These are phyloP conservation scores for Chrysogorgia sp. DNA, from an alignment of 92 coral and sea anemone genomes.

Conservation along the genomic window DNA sequence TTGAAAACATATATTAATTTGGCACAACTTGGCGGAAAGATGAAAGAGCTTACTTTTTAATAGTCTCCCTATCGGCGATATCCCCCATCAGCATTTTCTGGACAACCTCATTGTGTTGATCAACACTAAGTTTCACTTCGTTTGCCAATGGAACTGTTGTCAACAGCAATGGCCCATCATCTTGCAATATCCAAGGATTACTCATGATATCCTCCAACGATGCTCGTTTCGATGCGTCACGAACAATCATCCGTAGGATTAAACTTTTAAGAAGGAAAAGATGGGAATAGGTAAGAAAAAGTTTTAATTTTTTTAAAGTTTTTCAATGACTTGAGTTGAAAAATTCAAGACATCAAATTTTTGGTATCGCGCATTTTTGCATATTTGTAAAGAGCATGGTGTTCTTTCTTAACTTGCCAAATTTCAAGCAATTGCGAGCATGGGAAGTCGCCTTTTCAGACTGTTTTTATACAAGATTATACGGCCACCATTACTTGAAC, in stretches of 20 bases:
- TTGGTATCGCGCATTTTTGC: no score
- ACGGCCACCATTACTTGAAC: no score
- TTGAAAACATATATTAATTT: not conserved
- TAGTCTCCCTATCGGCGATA: slow-evolving; percentile 78
- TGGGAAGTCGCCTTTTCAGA: no score
- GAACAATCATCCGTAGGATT: slow-evolving; percentile 82
- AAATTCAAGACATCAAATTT: no score
- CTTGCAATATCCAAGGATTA: slow-evolving; percentile 86
- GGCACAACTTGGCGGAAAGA: not conserved
- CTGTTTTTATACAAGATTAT: no score
- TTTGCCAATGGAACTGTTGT: slow-evolving; percentile 87
- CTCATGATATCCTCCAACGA: slow-evolving; percentile 77
- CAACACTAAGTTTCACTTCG: slow-evolving; percentile 79
- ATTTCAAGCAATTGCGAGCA: no score
- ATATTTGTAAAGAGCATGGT: no score
- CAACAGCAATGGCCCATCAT: slow-evolving; percentile 74
- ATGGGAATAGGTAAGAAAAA: no score
- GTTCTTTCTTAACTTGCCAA: no score
- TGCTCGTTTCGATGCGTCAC: slow-evolving; percentile 86
- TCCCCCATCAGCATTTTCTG: slow-evolving; percentile 84
- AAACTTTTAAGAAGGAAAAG: slow-evolving; percentile 51
- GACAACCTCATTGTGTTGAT: slow-evolving; percentile 76
- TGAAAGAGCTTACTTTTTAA: slow-evolving; percentile 64
- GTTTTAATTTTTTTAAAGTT: no score
- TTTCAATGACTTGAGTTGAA: no score